Evolutionary conservation across 2,113 vertebrate genomes (phyloP).

Genomic region (Rallus limicola): DNA sequence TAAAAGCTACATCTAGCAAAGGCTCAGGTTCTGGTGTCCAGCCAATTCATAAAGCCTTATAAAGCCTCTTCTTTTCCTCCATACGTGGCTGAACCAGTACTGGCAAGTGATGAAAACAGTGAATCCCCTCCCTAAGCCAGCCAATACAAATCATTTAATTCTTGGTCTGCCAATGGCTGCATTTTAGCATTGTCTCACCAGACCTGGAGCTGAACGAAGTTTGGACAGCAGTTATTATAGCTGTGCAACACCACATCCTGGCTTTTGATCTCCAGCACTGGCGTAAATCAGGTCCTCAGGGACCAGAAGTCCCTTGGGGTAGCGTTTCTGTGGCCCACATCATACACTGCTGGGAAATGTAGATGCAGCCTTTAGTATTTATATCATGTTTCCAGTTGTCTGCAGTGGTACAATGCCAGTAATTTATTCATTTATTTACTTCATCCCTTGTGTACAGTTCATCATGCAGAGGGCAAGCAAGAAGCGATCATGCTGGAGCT

Average conservation of each 20-base stretch:
- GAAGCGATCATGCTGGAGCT: background rate
- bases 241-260: slow-evolving; percentile 50
- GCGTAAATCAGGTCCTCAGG: slow-evolving; percentile 16
- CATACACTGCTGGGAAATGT: slow-evolving; percentile 34
- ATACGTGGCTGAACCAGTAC: background rate
- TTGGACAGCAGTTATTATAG: background rate
- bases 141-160: slow-evolving; percentile 18
- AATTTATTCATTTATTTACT: slow-evolving; percentile 57
- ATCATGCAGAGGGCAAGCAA: background rate
- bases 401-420: slow-evolving; percentile 20
- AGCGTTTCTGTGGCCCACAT: slow-evolving; percentile 30
- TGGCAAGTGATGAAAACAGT: slow-evolving; percentile 7
- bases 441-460: background rate
- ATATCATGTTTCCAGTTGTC: slow-evolving; percentile 51
- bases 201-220: slow-evolving; percentile 16
- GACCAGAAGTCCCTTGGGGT: slow-evolving; percentile 19
- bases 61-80: slow-evolving; percentile 13
- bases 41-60: background rate
- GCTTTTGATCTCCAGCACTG: slow-evolving; percentile 49
- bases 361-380: slow-evolving; percentile 40
- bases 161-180: background rate
- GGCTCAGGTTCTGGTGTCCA: background rate
- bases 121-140: background rate
- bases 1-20: background rate
- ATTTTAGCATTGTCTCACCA: slow-evolving; percentile 35